Conservation (phyloP, 1,140 invertebrate genomes). For the Diorhabda elongata region DNA sequence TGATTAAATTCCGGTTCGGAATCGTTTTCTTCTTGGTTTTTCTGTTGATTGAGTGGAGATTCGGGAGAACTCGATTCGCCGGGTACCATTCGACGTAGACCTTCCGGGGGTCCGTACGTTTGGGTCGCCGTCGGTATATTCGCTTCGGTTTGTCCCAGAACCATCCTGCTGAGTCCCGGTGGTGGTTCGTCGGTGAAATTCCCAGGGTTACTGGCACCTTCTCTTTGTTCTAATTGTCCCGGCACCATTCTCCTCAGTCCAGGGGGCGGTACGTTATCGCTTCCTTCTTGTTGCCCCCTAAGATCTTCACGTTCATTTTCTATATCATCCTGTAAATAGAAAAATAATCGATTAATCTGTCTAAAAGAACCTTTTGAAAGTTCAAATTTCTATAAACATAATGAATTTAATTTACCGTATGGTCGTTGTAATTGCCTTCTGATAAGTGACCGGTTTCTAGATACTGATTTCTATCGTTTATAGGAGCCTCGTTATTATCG, state of each 20-base stretch:
- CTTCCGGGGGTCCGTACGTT: conserved; percentile 51
- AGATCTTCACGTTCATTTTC: conserved; percentile 16
- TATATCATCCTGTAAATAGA: conserved; percentile 17
- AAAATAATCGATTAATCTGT: background rate
- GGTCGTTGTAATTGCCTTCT: conserved; percentile 51
- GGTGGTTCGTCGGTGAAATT: conserved; percentile 37
- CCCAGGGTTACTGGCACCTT: conserved; percentile 36
- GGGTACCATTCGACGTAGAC: conserved; percentile 56
- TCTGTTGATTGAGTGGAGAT: conserved; percentile 20
- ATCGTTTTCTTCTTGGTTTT: conserved; percentile 35
- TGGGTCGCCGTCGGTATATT: background rate
- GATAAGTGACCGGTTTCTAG: conserved; percentile 67
- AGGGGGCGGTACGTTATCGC: conserved; percentile 54
- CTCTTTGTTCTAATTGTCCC: conserved; percentile 57
- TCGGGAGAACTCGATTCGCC: conserved; percentile 50
- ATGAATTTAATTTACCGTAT: conserved; percentile 15
- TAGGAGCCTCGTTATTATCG: conserved; percentile 59
- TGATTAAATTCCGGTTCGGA: conserved; percentile 37
- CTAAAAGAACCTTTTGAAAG: too few species aligned
- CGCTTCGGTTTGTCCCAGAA: conserved; percentile 41
- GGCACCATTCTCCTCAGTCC: conserved; percentile 60
- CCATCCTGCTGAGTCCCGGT: conserved; percentile 49
- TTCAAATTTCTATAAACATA: too few species aligned
- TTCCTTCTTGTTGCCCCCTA: conserved; percentile 33
- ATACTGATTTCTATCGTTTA: conserved; percentile 67